Evolutionary conservation across 2,888 invertebrate species (phyloP).

Genomic region (Tholera decimalis): DNA sequence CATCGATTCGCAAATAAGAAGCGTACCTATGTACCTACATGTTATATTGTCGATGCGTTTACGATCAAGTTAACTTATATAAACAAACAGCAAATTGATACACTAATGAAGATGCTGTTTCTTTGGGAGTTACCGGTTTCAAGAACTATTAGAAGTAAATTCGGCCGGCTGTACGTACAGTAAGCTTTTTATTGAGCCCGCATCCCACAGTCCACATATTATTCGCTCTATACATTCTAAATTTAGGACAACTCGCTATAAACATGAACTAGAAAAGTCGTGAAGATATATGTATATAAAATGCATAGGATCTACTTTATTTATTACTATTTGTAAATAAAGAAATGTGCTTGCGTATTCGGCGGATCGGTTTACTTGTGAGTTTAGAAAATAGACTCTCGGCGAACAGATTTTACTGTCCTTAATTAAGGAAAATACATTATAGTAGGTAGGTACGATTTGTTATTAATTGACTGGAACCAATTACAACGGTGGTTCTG

Average conservation of each 20-base stretch:
- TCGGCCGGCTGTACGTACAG: constrained; percentile 17
- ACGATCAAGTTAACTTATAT: too few relatives aligned
- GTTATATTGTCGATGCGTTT: too few relatives aligned
- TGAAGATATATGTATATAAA: not conserved
- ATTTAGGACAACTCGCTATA: constrained; percentile 30
- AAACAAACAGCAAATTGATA: too few relatives aligned
- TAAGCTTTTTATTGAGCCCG: constrained; percentile 27
- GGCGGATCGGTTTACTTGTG: constrained; percentile 12
- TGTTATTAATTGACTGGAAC: too few relatives aligned
- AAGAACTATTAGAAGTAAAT: constrained; percentile 20
- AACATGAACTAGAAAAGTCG: constrained; percentile 22
- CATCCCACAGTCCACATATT: constrained; percentile 10
- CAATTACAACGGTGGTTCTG: constrained; percentile 33
- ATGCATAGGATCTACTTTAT: constrained; percentile 8
- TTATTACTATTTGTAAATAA: constrained; percentile 22
- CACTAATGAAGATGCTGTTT: not conserved
- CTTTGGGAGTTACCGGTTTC: not conserved
- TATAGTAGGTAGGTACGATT: too few relatives aligned
- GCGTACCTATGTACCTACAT: too few relatives aligned
- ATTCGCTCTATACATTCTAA: constrained; percentile 30
- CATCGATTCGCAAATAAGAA: too few relatives aligned
- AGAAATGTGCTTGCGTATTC: constrained; percentile 9
- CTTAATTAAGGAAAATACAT: constrained; percentile 51
- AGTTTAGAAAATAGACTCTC: too few relatives aligned
- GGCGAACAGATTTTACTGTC: constrained; percentile 32